Evolutionary conservation across 1,140 invertebrate genomes (phyloP).

Genomic region (Drosophila rhopaloa): DNA sequence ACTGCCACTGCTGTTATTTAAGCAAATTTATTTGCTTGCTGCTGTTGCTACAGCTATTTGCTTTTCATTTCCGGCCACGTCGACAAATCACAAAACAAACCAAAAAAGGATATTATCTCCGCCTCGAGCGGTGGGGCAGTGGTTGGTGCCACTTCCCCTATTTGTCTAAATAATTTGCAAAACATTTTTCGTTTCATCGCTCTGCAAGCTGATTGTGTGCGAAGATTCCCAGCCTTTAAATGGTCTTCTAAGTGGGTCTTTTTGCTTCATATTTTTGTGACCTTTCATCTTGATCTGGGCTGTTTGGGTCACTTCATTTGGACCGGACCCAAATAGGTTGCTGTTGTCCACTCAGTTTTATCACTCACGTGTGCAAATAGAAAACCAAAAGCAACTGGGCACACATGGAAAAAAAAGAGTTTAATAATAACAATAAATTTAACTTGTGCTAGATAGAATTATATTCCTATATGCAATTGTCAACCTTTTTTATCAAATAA

Average conservation of each 20-base stretch:
- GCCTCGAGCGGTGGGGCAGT: conserved; percentile 28
- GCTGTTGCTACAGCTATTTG: conserved; percentile 58
- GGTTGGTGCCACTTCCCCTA: conserved; percentile 32
- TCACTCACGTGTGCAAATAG: conserved; percentile 57
- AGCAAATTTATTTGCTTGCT: conserved; percentile 57
- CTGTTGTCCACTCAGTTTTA: conserved; percentile 26
- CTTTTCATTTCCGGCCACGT: conserved; percentile 81
- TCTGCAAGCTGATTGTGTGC: conserved; percentile 50
- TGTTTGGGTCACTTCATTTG: conserved; percentile 33
- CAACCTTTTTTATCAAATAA: neutral
- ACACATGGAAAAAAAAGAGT: conserved; percentile 19
- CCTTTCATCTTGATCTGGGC: conserved; percentile 55
- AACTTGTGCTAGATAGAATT: neutral
- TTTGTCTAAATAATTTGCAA: conserved; percentile 79
- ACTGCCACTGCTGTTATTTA: conserved; percentile 47
- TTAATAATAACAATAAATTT: neutral
- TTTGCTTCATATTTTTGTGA: conserved; percentile 15
- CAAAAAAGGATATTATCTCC: conserved; percentile 78
- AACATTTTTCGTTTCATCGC: conserved; percentile 64
- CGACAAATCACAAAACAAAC: conserved; percentile 73
- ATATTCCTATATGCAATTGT: neutral
- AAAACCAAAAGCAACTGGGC: conserved; percentile 25
- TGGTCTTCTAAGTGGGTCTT: conserved; percentile 63
- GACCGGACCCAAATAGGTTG: conserved; percentile 9
- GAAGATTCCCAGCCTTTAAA: conserved; percentile 46